Percentiles rank a stretch among this genome's conserved stretches.
Evolutionary conservation across 1,140 invertebrate genomes (phyloP).

Genomic region (Ceratosolen solmsi): DNA sequence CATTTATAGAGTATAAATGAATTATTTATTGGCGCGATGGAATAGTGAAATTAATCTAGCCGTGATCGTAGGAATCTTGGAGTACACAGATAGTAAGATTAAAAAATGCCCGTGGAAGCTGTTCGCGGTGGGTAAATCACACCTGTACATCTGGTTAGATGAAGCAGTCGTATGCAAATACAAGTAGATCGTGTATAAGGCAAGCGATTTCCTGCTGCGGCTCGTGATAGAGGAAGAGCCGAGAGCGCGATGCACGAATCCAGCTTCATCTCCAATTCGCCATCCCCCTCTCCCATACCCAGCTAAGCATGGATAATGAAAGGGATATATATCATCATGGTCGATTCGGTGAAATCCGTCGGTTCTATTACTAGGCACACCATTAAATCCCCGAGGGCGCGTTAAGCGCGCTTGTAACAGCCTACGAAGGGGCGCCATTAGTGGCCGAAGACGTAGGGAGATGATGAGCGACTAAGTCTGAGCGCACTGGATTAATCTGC

Average conservation of each 20-base stretch:
- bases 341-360: conserved; percentile 63
- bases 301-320: conserved; percentile 63
- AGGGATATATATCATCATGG: conserved; percentile 67
- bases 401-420: conserved; percentile 2
- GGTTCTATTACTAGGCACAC: conserved; percentile 67
- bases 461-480: background rate
- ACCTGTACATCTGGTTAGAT: background rate
- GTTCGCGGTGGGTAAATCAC: background rate
- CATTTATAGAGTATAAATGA: no score
- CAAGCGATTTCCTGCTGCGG: background rate
- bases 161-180: conserved; percentile 25
- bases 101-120: no score
- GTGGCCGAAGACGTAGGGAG: background rate
- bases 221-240: background rate
- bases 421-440: background rate
- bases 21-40: no score
- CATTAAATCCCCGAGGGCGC: conserved; percentile 61
- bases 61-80: no score
- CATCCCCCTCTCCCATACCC: background rate
- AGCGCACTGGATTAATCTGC: background rate
- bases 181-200: background rate
- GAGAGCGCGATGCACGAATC: conserved; percentile 42
- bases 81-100: no score
- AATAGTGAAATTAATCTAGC: no score
- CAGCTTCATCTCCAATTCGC: background rate